Conservation (phyloP, 1,140 invertebrate species). For the Cyrtorhinus lividipennis region DNA sequence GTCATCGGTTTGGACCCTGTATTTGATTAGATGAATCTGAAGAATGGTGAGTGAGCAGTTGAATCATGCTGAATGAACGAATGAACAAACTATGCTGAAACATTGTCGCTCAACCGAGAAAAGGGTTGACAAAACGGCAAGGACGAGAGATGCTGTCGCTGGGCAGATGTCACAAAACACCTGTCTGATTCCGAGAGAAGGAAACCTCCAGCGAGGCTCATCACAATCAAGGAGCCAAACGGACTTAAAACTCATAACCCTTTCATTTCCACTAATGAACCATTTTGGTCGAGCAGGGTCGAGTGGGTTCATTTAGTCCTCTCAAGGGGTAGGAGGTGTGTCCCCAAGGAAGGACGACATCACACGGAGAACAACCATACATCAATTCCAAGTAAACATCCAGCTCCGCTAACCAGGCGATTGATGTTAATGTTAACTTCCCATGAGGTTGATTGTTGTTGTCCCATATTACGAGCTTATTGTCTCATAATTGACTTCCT, state of each 20-base stretch:
- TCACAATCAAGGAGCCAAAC: too few relatives aligned
- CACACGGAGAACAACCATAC: neutral
- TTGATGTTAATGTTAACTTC: neutral
- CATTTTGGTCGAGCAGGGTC: too few relatives aligned
- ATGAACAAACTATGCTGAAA: too few relatives aligned
- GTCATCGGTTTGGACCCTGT: too few relatives aligned
- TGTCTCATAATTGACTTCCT: neutral
- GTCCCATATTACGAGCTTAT: neutral
- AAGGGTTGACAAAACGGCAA: too few relatives aligned
- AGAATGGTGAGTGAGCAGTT: too few relatives aligned
- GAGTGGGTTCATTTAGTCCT: neutral
- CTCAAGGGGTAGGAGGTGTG: neutral
- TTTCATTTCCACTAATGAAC: neutral
- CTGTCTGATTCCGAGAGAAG: neutral
- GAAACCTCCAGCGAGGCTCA: too few relatives aligned
- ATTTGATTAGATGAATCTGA: too few relatives aligned
- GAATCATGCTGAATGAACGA: too few relatives aligned
- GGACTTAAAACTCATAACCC: neutral
- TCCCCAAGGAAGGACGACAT: neutral
- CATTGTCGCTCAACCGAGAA: too few relatives aligned
- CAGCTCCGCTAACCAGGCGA: neutral
- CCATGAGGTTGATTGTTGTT: neutral
- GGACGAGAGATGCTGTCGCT: neutral
- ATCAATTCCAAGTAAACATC: neutral
- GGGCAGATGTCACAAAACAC: neutral